phyloP scores from a whole-genome alignment of 2,888 invertebrate genomes.

The Thera britannica region DNA sequence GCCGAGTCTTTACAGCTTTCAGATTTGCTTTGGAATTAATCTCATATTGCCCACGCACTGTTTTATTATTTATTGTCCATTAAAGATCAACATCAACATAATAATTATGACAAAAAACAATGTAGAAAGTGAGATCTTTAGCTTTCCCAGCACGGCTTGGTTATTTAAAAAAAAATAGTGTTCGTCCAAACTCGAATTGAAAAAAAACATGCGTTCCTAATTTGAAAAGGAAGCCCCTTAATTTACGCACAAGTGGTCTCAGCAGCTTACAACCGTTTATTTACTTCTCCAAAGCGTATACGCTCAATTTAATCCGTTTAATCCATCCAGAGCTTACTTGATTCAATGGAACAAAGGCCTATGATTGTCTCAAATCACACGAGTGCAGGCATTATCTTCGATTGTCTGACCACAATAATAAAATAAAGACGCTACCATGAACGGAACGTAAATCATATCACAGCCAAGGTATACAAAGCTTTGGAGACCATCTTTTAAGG shows the following conservation, averaged over 20 bases:
- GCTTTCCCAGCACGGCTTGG: too few relatives aligned
- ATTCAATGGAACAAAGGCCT: conserved; percentile 76
- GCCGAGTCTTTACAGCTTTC: conserved; percentile 3
- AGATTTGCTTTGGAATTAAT: not conserved
- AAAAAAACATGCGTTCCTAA: conserved; percentile 6
- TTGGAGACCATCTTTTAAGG: conserved; percentile 44
- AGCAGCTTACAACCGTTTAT: conserved; percentile 26
- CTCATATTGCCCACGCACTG: not conserved
- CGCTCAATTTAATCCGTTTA: conserved; percentile 33
- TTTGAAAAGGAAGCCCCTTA: conserved; percentile 24
- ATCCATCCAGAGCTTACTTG: conserved; percentile 47
- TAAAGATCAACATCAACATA: too few relatives aligned
- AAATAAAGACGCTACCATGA: conserved; percentile 58
- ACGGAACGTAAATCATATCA: conserved; percentile 43
- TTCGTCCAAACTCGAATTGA: too few relatives aligned
- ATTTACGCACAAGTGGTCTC: conserved; percentile 21
- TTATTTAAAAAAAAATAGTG: too few relatives aligned
- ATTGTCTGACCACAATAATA: conserved; percentile 55
- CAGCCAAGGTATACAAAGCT: conserved; percentile 44
- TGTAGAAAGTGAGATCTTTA: too few relatives aligned
- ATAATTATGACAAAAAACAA: too few relatives aligned
- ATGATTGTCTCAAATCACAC: conserved; percentile 81
- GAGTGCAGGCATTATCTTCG: conserved; percentile 79
- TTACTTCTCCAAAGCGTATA: conserved; percentile 17
- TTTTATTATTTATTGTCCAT: too few relatives aligned